These are phyloP conservation scores for Anguilla megastoma DNA, from an alignment of 2,797 vertebrate genomes.

Conservation along the genomic window DNA sequence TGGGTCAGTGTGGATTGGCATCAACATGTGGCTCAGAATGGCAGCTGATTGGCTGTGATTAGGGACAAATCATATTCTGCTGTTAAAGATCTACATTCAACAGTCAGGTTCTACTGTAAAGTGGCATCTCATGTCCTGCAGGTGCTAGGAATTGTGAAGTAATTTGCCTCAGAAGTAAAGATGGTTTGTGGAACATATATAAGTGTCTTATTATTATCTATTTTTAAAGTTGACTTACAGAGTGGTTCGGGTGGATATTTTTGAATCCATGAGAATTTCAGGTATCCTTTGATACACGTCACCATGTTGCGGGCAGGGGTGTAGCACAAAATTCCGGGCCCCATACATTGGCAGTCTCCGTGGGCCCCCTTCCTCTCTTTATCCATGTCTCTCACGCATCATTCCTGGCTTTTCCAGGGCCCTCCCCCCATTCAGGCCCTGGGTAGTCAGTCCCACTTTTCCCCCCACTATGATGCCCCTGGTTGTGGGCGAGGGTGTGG, in stretches of 20 bases:
- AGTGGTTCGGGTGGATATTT: constrained; percentile 41
- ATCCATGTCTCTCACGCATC: too few relatives aligned
- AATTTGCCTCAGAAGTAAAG: background rate
- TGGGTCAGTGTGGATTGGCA: background rate
- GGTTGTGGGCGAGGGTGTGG: constrained; percentile 15
- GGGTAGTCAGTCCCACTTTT: too few relatives aligned
- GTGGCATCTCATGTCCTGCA: background rate
- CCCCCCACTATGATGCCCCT: background rate
- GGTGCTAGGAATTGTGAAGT: background rate
- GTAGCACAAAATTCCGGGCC: too few relatives aligned
- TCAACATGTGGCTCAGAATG: background rate
- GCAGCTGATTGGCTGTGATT: background rate
- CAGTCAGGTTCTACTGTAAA: background rate
- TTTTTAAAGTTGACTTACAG: constrained; percentile 44
- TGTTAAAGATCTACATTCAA: background rate
- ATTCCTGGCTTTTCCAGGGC: too few relatives aligned
- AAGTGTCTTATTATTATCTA: background rate
- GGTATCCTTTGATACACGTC: constrained; percentile 59
- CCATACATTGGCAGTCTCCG: too few relatives aligned
- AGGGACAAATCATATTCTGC: background rate
- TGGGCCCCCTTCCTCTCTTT: too few relatives aligned
- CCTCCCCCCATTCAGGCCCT: too few relatives aligned
- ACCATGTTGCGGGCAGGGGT: constrained; percentile 11
- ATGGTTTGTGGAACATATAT: background rate
- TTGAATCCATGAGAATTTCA: constrained; percentile 50